Base-by-base conservation (phyloP, 1,140 invertebrate species). In the Drosophila equinoxialis region DNA sequence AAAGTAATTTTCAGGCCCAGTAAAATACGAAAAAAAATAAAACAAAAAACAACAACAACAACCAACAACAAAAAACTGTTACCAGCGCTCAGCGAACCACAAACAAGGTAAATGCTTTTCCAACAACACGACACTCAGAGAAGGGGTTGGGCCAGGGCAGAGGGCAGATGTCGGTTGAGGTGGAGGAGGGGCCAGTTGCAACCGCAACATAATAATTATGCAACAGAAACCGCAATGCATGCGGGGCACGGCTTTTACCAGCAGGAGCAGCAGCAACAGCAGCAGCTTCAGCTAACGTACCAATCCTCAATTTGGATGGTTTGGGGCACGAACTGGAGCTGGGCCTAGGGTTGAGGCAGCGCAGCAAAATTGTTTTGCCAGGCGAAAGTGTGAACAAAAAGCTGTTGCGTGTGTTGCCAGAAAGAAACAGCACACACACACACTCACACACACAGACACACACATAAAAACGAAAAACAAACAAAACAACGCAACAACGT, bases 161-260 rank as follows among this genome's bases (percentile, higher is more conserved):
- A 6, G 23, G n/a, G 8, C 10, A 8, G 61, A 13, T 39, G 26
- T n/a, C 4, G 7, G 8, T 35, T 61, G 73, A 69, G 68, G 51
- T 14, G 6, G 1, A 37, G 14, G 64, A 37, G 41, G 17, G 60
- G 60, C 35, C 33, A 62, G 39, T 30, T 71, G 74, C 74, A 83
- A 89, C 83, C 83, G 77, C 83, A 87, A 87, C 83, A 87, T 89
- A 87, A 87, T 87, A 87, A 87, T 87, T 87, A 87, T 87, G 83
- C 83, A 89, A 87, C 83, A 87, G 80, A 87, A 87, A 87, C 83
- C 83, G 83, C 83, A 87, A 87, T 87, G 84, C 69, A 87, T 89
- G 84, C 80, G 79, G 78, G 83, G 76, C 76, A 51, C 68, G 70
- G 61, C 71, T 63, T 30, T 63, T 41, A 20, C 62, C 17, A 45